Evolutionary conservation across 2,888 invertebrate species (phyloP).

Genomic region (Drosophila aldrichi): DNA sequence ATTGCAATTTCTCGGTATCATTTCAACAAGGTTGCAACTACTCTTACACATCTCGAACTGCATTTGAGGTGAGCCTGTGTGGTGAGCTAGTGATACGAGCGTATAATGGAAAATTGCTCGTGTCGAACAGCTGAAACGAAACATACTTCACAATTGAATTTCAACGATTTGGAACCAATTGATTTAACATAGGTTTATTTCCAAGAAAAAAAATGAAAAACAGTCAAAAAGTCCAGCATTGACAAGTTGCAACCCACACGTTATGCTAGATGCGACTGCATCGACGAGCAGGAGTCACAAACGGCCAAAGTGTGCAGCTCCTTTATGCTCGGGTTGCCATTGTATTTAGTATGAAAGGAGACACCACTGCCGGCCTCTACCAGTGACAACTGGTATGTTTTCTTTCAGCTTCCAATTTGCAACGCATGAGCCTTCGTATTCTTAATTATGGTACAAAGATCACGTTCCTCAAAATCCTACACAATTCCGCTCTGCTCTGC

Average conservation of each 20-base stretch:
- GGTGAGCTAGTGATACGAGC: conserved; percentile 42
- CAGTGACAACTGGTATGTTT: conserved; percentile 47
- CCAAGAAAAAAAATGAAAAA: conserved; percentile 70
- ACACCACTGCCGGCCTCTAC: conserved; percentile 32
- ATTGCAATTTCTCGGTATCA: conserved; percentile 70
- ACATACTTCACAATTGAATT: conserved; percentile 63
- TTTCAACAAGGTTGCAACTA: conserved; percentile 54
- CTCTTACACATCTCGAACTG: conserved; percentile 22
- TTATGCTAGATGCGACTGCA: conserved; percentile 11
- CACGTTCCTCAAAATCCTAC: conserved; percentile 39
- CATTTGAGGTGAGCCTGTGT: conserved; percentile 24
- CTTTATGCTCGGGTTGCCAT: conserved; percentile 33
- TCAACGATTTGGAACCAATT: conserved; percentile 78
- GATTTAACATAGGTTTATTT: conserved; percentile 69
- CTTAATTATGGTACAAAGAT: conserved; percentile 62
- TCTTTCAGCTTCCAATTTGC: conserved; percentile 68
- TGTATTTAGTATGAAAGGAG: conserved; percentile 40
- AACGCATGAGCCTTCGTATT: conserved; percentile 66
- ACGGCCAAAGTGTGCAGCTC: conserved; percentile 37
- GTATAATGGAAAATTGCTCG: conserved; percentile 60
- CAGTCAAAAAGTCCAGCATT: conserved; percentile 57
- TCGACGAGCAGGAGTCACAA: conserved; percentile 34
- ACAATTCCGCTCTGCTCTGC: conserved; percentile 30
- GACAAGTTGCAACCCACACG: conserved; percentile 28
- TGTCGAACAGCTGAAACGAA: conserved; percentile 71